Base-by-base conservation (phyloP, 1,140 invertebrate species). In the Halictus rubicundus region DNA sequence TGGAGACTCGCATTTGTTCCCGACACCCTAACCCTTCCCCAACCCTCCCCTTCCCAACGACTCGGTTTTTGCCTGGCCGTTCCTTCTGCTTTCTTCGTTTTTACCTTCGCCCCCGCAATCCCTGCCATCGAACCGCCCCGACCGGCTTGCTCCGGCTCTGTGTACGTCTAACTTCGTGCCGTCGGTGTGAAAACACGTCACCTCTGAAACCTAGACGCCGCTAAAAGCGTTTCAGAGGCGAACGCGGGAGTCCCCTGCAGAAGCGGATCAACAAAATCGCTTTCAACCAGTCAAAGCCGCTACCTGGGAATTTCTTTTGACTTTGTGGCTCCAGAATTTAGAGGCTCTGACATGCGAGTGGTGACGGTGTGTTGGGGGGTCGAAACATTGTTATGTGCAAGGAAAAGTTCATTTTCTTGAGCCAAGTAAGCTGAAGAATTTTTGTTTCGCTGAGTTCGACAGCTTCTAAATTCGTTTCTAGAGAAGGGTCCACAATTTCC, bases 1-100 rank as follows among this genome's bases (percentile, higher is more conserved):
- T 68, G 82, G 80, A 57, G 61, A 49, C 61, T 84, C 78, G 74
- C 82, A 88, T 87, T 88, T 87, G 79, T 88, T 83, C 78, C 75
- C 77, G 52, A 52, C 81, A 78, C 39, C 75, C 52, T 69, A 69
- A 71, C 59, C 63, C 63, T 64, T 69, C 59, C 27, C 39, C 60
- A n/a, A 64, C 54, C 16, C 60, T 9, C 68, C 16, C 46, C 21
- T 39, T 37, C 21, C 54, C 42, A n/a, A 0, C 19, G 54, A 57
- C 6, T 21, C 54, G 6, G 46, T 71, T 70, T 60, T 82, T 63
- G 74, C 66, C 37, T 59, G 25, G 37, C 49, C n/a, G 1, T 37
- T 46, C 39, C n/a, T 59, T 19, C 59, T 7, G 54, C 32, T 54
- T 75, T 52, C 52, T 54, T 69, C 66, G 73, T 81, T 77, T 81